Evolutionary conservation across 1,140 invertebrate genomes (phyloP).

Genomic region (Ridgeia piscesae): DNA sequence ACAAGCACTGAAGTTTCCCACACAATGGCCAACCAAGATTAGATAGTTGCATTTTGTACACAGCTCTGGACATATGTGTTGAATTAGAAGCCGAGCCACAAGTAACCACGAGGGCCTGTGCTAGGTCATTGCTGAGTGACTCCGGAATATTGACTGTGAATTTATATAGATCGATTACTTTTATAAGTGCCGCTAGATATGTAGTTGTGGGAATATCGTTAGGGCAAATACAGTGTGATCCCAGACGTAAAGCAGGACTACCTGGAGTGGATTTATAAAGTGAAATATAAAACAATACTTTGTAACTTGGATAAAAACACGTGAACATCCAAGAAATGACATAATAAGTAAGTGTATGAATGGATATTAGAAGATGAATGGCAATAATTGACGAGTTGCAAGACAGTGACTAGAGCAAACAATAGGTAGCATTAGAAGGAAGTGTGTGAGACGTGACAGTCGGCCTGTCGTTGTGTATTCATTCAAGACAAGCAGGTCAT

Average conservation of each 20-base stretch:
- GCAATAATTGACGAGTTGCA: no score
- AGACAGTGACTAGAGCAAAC: no score
- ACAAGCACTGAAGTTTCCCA: not conserved
- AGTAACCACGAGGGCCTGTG: not conserved
- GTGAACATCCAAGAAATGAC: not conserved
- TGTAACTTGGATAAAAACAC: not conserved
- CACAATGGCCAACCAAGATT: not conserved
- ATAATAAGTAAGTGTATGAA: not conserved
- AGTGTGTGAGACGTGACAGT: no score
- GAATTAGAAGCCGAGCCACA: not conserved
- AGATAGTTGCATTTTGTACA: not conserved
- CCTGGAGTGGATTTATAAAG: not conserved
- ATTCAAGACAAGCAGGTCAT: no score
- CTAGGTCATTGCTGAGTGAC: not conserved
- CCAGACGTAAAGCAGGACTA: not conserved
- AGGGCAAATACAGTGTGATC: no score
- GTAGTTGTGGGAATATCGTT: not conserved
- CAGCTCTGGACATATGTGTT: not conserved
- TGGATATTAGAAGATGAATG: no score
- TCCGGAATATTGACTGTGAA: not conserved
- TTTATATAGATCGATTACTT: not conserved
- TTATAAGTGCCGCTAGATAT: not conserved
- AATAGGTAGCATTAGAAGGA: no score
- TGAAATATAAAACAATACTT: not conserved
- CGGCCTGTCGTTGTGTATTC: no score